Base-by-base conservation (phyloP, 2,888 invertebrate species). In the Drosophila nr. perissopoda region DNA sequence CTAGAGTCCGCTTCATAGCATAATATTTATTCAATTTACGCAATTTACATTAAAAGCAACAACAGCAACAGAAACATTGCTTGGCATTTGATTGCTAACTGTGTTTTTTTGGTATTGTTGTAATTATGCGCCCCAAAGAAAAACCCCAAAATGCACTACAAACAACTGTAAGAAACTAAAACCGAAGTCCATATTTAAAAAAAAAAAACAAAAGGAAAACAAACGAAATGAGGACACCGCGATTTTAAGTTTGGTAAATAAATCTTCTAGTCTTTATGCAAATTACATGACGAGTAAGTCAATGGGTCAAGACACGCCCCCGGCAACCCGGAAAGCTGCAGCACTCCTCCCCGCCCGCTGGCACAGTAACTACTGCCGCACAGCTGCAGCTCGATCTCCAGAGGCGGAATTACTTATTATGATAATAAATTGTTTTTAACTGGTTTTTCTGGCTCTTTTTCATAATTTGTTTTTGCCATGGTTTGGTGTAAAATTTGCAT, bases 11-110 rank as follows among this genome's bases (percentile, higher is more conserved):
- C 68, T 75, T 59, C 81, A 66, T 48, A 87, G 83, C 85, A 90
- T 83, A 82, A 88, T 88, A 75, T 80, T 83, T 85, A 88, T 81
- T 78, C 83, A 89, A 88, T 89, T 89, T 89, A 90, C 89, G 89
- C 89, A 89, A 89, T 90, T 89, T 86, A 69, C 76, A 78, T 69
- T 49, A 49, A 64, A 62, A 71, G 63, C 66, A 74, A 74, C 54
- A 57, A 57, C 48, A 72, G 61, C 38, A 57, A 45, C 18, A 70
- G 57, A 40, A 72, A 38, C n/a, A 70, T 58, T 60, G 73, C 63
- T 69, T 62, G 69, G 61, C 54, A 79, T 89, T 89, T 83, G 84
- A 84, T 87, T 85, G 87, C 85, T 85, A 85, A 87, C 89, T 60
- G 54, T 56, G 45, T n/a, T 29, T 40, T 56, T 76, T 61, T 59